These are phyloP conservation scores for Hucho hucho DNA, from an alignment of 2,113 vertebrate genomes.

Conservation along the genomic window DNA sequence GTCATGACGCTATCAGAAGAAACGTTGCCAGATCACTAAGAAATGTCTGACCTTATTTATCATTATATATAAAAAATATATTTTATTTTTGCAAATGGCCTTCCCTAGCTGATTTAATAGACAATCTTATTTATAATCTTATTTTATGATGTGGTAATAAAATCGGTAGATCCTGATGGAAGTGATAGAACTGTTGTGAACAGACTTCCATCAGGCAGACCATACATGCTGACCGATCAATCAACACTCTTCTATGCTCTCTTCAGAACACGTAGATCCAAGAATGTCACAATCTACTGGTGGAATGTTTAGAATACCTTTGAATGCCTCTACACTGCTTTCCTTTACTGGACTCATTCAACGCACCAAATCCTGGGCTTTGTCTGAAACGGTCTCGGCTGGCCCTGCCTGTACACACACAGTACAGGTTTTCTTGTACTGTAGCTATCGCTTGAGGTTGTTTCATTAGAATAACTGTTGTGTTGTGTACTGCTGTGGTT, in stretches of 20 bases:
- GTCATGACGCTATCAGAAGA: no score
- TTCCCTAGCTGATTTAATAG: not conserved
- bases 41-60: slow-evolving; percentile 12
- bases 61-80: slow-evolving; percentile 24
- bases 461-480: slow-evolving; percentile 28
- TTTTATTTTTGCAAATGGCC: not conserved
- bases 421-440: not conserved
- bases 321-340: slow-evolving; percentile 24
- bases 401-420: slow-evolving; percentile 6
- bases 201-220: no score
- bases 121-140: not conserved
- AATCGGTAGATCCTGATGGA: not conserved
- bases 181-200: not conserved
- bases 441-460: not conserved
- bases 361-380: no score
- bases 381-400: slow-evolving; percentile 31
- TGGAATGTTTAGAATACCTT: slow-evolving; percentile 65
- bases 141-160: not conserved
- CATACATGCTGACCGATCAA: no score
- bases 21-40: no score
- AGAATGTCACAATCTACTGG: slow-evolving; percentile 68
- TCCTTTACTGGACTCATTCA: slow-evolving; percentile 1
- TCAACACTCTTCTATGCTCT: slow-evolving; percentile 13
- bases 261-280: slow-evolving; percentile 32
- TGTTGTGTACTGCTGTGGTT: no score